phyloP scores from a whole-genome alignment of 1,140 invertebrate species.

The Drosophila nigrodunni region DNA sequence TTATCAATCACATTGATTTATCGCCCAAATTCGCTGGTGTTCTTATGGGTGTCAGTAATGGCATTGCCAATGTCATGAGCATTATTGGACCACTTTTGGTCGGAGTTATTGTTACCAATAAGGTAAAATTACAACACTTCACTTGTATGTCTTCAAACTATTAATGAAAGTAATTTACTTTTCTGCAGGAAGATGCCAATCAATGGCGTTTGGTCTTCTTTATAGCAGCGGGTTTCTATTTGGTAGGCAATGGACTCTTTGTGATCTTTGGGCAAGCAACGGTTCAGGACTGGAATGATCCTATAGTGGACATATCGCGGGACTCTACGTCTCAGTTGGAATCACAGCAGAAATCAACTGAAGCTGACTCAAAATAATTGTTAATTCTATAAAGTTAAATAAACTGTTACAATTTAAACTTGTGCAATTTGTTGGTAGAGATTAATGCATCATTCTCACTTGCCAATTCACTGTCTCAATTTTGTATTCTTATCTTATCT shows the following conservation, averaged over 20 bases:
- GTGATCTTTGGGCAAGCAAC: slow-evolving; percentile 88
- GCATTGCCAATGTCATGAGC: slow-evolving; percentile 89
- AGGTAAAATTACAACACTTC: slow-evolving; percentile 82
- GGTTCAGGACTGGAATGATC: slow-evolving; percentile 89
- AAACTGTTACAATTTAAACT: neutral
- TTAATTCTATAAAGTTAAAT: slow-evolving; percentile 10
- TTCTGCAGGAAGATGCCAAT: slow-evolving; percentile 85
- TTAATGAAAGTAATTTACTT: neutral
- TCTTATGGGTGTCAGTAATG: slow-evolving; percentile 90
- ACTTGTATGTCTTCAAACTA: neutral
- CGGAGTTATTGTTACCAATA: slow-evolving; percentile 87
- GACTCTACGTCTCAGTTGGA: slow-evolving; percentile 53
- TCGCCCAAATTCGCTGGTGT: slow-evolving; percentile 91
- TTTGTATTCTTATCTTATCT: slow-evolving; percentile 28
- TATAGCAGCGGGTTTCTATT: slow-evolving; percentile 89
- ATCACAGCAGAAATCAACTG: slow-evolving; percentile 44
- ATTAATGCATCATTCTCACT: too few relatives aligned
- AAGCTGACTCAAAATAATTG: slow-evolving; percentile 29
- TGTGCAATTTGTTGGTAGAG: too few relatives aligned
- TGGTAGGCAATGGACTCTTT: slow-evolving; percentile 89
- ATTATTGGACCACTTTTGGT: slow-evolving; percentile 89
- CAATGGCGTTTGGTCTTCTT: slow-evolving; percentile 92
- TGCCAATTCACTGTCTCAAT: neutral
- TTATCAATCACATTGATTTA: slow-evolving; percentile 90
- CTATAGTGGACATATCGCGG: slow-evolving; percentile 40